Evolutionary conservation across 2,113 vertebrate species (phyloP).

Genomic region (Pseudopodoces humilis): DNA sequence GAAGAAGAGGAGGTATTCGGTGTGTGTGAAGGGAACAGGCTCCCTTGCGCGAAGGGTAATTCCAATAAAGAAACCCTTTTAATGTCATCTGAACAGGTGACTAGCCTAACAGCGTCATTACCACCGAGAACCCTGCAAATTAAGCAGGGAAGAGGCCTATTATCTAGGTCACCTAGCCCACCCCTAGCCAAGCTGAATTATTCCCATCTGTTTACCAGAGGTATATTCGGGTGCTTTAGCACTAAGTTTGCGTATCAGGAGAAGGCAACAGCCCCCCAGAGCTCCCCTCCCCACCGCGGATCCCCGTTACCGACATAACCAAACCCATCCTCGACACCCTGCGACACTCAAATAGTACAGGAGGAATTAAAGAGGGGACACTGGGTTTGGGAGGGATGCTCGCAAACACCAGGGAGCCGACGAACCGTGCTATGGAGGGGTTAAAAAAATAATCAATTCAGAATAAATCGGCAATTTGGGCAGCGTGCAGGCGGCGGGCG

Average conservation of each 20-base stretch:
- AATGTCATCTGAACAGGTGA: slow-evolving; percentile 44
- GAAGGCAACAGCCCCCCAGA: background rate
- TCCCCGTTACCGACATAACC: background rate
- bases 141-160: slow-evolving; percentile 29
- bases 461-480: background rate
- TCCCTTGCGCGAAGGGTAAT: background rate
- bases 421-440: background rate
- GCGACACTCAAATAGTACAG: background rate
- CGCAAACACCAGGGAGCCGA: background rate
- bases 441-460: background rate
- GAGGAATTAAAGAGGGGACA: background rate
- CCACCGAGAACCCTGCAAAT: slow-evolving; percentile 13
- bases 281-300: background rate
- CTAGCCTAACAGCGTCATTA: background rate
- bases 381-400: background rate
- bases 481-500: background rate
- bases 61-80: slow-evolving; percentile 20
- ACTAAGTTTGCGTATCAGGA: background rate
- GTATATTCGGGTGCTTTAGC: background rate
- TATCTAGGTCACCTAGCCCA: slow-evolving; percentile 57
- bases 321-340: background rate
- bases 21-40: background rate
- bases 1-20: fast-evolving
- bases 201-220: background rate
- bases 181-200: background rate